Evolutionary conservation across 2,888 invertebrate species (phyloP).

Genomic region (Lithophane ornitopus): DNA sequence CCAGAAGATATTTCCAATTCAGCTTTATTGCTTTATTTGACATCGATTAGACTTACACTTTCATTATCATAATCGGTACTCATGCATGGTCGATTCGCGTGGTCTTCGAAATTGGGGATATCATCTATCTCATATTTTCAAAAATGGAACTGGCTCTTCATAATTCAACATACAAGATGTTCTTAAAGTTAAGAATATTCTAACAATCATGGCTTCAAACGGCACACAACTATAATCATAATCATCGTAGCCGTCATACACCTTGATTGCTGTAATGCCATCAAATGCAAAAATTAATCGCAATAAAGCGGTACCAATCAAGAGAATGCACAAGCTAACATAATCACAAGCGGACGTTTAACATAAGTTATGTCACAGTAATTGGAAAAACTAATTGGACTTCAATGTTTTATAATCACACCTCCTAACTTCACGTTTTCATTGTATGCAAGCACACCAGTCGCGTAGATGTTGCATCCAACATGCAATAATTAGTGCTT

Average conservation of each 20-base stretch:
- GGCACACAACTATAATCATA: slow-evolving; percentile 16
- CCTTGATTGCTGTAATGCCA: slow-evolving; percentile 49
- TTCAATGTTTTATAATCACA: slow-evolving; percentile 67
- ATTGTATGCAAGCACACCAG: slow-evolving; percentile 76
- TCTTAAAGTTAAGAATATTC: background rate
- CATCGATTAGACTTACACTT: background rate
- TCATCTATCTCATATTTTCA: slow-evolving; percentile 12
- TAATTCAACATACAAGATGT: background rate
- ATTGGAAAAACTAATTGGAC: slow-evolving; percentile 73
- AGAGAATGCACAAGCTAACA: slow-evolving; percentile 70
- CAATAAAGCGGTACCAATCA: slow-evolving; percentile 56
- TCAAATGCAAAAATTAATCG: slow-evolving; percentile 52
- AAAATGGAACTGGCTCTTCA: background rate
- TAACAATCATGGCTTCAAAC: background rate
- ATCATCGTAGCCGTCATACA: slow-evolving; percentile 26
- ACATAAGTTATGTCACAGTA: slow-evolving; percentile 64
- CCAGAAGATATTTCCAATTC: background rate
- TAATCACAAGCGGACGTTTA: slow-evolving; percentile 54
- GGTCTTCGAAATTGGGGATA: background rate
- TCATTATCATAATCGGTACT: background rate
- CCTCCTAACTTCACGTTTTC: slow-evolving; percentile 76
- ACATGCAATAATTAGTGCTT: slow-evolving; percentile 63
- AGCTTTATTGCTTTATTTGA: background rate
- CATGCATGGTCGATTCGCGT: slow-evolving; percentile 21
- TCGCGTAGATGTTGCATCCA: slow-evolving; percentile 68